Evolutionary conservation across 2,797 vertebrate species (phyloP).

Genomic region (Kryptolebias ocellatus): DNA sequence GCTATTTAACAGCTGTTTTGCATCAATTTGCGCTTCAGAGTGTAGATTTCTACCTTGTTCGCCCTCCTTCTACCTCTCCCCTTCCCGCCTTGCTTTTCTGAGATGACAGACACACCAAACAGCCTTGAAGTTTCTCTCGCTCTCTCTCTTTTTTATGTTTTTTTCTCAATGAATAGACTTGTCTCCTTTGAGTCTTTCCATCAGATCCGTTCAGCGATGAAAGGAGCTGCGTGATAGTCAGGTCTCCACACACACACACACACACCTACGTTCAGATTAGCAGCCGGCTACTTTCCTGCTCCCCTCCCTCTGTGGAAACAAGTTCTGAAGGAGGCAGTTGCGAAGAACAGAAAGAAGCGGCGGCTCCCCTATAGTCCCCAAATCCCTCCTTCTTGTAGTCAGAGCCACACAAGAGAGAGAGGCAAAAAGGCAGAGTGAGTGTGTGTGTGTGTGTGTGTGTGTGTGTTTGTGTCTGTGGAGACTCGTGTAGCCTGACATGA

Average conservation of each 20-base stretch:
- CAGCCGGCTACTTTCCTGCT: conserved; percentile 49
- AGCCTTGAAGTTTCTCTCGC: conserved; percentile 51
- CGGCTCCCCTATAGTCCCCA: conserved; percentile 68
- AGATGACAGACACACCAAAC: conserved; percentile 50
- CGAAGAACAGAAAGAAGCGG: conserved; percentile 59
- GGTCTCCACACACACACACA: conserved; percentile 18
- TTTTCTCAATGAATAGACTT: conserved; percentile 61
- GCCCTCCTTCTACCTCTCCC: conserved; percentile 34
- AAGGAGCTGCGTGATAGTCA: conserved; percentile 25
- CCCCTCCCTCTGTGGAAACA: conserved; percentile 56
- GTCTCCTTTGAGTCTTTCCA: conserved; percentile 62
- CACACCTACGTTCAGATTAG: conserved; percentile 46
- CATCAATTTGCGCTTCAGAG: conserved; percentile 71
- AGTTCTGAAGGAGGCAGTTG: conserved; percentile 56
- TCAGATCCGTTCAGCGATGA: conserved; percentile 61
- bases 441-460: conserved; percentile 44
- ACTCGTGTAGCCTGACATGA: conserved; percentile 76
- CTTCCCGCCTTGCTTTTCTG: conserved; percentile 38
- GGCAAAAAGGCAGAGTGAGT: conserved; percentile 37
- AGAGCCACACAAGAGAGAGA: conserved; percentile 59
- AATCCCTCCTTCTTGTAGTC: conserved; percentile 65
- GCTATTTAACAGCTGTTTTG: conserved; percentile 81
- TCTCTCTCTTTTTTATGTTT: no score
- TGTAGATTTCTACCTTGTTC: conserved; percentile 70
- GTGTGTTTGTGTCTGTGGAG: conserved; percentile 60